A percentile compares a stretch with the other conserved stretches of the same genome.
Evolutionary conservation across 1,140 invertebrate species (phyloP).

Genomic region (Bicyclus anynana): DNA sequence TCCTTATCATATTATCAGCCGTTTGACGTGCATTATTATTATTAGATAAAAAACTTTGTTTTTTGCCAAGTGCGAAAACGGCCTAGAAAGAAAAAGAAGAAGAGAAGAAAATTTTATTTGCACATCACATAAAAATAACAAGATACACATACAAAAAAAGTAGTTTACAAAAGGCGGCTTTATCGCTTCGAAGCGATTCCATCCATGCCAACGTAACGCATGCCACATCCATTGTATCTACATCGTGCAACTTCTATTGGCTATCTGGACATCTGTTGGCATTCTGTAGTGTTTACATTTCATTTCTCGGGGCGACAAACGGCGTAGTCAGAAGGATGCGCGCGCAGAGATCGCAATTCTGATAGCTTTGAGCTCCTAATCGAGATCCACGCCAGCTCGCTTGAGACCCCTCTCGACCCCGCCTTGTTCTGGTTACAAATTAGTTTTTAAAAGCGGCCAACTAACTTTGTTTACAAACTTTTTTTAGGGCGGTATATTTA

Average conservation of each 20-base stretch:
- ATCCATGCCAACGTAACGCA: no score
- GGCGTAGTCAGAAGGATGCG: slow-evolving; percentile 45
- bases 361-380: slow-evolving; percentile 65
- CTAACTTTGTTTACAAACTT: slow-evolving; percentile 9
- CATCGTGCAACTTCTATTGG: slow-evolving; percentile 44
- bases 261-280: slow-evolving; percentile 72
- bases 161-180: no score
- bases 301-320: slow-evolving; percentile 68
- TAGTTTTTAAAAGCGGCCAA: slow-evolving; percentile 11
- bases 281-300: slow-evolving; percentile 68
- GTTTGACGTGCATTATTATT: no score
- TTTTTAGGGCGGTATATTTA: neutral
- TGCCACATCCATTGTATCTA: slow-evolving; percentile 11
- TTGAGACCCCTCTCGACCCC: slow-evolving; percentile 18
- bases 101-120: no score
- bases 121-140: no score
- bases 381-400: slow-evolving; percentile 41
- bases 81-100: no score
- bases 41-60: no score
- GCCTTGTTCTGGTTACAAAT: slow-evolving; percentile 11
- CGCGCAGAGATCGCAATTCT: slow-evolving; percentile 59
- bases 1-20: no score
- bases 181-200: no score
- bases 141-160: no score
- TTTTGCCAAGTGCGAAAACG: no score